Percentiles rank a stretch among this genome's conserved stretches.
These are phyloP conservation scores for Gymnoscopelus braueri DNA, from an alignment of 2,797 vertebrate species.

Conservation along the genomic window DNA sequence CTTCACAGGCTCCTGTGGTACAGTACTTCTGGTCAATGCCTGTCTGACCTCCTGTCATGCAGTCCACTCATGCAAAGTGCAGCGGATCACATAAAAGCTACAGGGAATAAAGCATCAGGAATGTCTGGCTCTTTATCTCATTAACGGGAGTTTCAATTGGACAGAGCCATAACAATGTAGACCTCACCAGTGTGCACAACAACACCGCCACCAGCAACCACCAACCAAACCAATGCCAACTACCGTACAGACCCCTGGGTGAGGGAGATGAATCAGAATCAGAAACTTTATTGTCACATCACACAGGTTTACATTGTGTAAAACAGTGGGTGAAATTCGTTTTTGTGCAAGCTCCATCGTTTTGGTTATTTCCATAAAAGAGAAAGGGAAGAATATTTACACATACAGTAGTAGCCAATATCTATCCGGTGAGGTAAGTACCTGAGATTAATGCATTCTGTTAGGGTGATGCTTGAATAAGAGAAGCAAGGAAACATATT, in stretches of 20 bases:
- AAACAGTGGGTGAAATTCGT: no score
- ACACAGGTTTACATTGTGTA: no score
- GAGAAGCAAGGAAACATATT: conserved; percentile 49
- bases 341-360: no score
- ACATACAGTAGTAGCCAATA: no score
- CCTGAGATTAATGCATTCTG: conserved; percentile 39
- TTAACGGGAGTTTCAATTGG: conserved; percentile 54
- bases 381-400: neutral
- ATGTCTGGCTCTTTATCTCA: conserved; percentile 65
- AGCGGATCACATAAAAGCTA: conserved; percentile 55
- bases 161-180: conserved; percentile 48
- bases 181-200: conserved; percentile 25
- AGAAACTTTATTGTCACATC: no score
- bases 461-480: conserved; percentile 41
- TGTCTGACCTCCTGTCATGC: conserved; percentile 50
- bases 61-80: conserved; percentile 49
- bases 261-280: conserved; percentile 34
- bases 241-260: conserved; percentile 8
- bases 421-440: no score
- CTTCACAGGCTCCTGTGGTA: no score
- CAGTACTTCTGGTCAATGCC: conserved; percentile 17
- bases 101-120: conserved; percentile 50
- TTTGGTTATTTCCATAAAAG: neutral
- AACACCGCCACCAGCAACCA: conserved; percentile 33
- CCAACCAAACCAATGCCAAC: conserved; percentile 33